A percentile compares a stretch with the other conserved stretches of the same genome.
phyloP scores from a whole-genome alignment of 2,797 vertebrate genomes.

The Acrossocheilus wenchowensis region DNA sequence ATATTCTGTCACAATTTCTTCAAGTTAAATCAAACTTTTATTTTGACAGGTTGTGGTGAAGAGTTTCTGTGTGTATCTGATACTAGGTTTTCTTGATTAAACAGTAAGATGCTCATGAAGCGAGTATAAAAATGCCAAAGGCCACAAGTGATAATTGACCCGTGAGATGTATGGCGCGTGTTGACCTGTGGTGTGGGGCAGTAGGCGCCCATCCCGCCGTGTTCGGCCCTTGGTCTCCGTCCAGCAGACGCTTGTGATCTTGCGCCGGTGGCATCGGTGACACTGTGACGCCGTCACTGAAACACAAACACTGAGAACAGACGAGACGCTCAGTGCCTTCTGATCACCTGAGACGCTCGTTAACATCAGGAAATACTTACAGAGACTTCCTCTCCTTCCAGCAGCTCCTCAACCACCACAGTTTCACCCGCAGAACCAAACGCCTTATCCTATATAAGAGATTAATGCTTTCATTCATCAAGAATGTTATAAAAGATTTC shows the following conservation, averaged over 20 bases:
- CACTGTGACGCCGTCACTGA: slow-evolving; percentile 87
- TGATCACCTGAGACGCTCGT: background rate
- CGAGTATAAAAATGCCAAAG: too few species aligned
- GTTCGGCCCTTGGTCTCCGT: slow-evolving; percentile 92
- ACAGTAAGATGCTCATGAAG: background rate
- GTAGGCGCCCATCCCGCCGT: slow-evolving; percentile 97
- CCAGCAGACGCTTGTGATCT: slow-evolving; percentile 93
- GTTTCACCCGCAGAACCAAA: slow-evolving; percentile 93
- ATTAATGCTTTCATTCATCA: background rate
- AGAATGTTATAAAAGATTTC: background rate
- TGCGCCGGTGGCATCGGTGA: slow-evolving; percentile 93
- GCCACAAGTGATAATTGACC: background rate
- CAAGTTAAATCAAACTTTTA: too few species aligned
- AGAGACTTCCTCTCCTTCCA: slow-evolving; percentile 96
- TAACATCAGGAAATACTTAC: slow-evolving; percentile 74
- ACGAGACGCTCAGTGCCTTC: background rate
- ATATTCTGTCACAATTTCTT: background rate
- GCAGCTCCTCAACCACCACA: slow-evolving; percentile 92
- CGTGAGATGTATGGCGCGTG: background rate
- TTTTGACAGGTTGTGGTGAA: too few species aligned
- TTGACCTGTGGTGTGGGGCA: slow-evolving; percentile 93
- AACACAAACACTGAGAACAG: slow-evolving; percentile 79
- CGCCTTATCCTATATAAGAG: slow-evolving; percentile 79
- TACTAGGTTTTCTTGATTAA: background rate
- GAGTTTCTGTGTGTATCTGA: too few species aligned